A percentile compares a stretch with the other conserved stretches of the same genome.
Conservation (phyloP, 2,113 vertebrate species). For the Myxocyprinus asiaticus region DNA sequence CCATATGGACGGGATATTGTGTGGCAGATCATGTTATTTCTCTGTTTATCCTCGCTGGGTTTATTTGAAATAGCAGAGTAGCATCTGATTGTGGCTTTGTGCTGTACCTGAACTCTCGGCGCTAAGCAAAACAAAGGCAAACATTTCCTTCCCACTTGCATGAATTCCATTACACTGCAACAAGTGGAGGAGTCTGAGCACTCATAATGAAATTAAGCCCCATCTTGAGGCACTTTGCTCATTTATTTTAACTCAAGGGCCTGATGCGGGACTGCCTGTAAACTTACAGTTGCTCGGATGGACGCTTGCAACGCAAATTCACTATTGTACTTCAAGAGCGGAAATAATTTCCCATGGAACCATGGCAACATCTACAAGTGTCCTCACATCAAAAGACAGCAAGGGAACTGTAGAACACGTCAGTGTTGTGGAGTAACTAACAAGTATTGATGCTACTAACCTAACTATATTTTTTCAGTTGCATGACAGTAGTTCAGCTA, state of each 20-base stretch:
- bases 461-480: no score
- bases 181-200: conserved; percentile 22
- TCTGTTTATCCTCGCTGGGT: conserved; percentile 47
- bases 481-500: no score
- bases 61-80: conserved; percentile 60
- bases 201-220: conserved; percentile 30
- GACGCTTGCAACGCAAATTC: conserved; percentile 17
- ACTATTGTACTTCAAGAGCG: not conserved
- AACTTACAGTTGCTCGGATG: not conserved
- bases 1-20: conserved; percentile 47
- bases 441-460: no score
- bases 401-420: not conserved
- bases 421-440: no score
- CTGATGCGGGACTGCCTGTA: not conserved
- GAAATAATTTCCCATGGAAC: conserved; percentile 35
- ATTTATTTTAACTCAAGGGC: conserved; percentile 41
- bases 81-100: conserved; percentile 57
- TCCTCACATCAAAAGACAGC: conserved; percentile 51
- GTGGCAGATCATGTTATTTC: conserved; percentile 37
- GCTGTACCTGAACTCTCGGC: conserved; percentile 16
- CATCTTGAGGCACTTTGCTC: conserved; percentile 45
- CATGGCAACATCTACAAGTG: conserved; percentile 65
- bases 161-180: conserved; percentile 39
- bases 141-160: conserved; percentile 46
- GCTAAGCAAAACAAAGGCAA: conserved; percentile 49